phyloP scores from a whole-genome alignment of 2,888 invertebrate species.

The Ligdia adustata region DNA sequence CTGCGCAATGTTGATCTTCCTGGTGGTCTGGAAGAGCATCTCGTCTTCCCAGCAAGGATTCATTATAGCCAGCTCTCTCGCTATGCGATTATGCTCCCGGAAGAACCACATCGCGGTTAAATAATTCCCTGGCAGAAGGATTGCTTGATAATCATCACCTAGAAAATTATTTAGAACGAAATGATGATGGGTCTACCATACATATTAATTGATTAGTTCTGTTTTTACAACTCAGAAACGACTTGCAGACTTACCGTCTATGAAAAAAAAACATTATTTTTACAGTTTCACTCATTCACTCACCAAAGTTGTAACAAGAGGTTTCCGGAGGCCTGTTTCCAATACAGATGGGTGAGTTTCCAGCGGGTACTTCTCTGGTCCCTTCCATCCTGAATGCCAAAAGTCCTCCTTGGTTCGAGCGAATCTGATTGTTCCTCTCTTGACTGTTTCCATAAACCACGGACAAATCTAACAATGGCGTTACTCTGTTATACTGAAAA shows the following conservation, averaged over 20 bases:
- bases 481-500: conserved; percentile 42
- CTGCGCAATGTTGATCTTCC: conserved; percentile 89
- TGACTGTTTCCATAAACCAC: conserved; percentile 42
- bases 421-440: conserved; percentile 29
- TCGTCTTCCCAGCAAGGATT: conserved; percentile 95
- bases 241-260: no score
- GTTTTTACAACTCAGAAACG: no score
- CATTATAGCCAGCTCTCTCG: conserved; percentile 65
- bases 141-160: conserved; percentile 39
- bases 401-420: conserved; percentile 41
- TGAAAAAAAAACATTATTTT: no score
- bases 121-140: conserved; percentile 40
- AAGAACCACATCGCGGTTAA: conserved; percentile 47
- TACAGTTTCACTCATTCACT: no score
- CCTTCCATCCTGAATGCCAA: conserved; percentile 44
- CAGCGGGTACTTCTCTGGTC: conserved; percentile 42
- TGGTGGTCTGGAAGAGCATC: conserved; percentile 84
- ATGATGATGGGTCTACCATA: no score
- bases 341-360: conserved; percentile 28
- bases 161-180: conserved; percentile 10
- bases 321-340: conserved; percentile 48
- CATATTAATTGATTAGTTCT: no score
- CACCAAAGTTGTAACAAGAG: conserved; percentile 56
- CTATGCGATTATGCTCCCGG: conserved; percentile 89
- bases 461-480: conserved; percentile 47